Conservation (phyloP, 2,113 vertebrate genomes). For the Atherinomorus stipes region DNA sequence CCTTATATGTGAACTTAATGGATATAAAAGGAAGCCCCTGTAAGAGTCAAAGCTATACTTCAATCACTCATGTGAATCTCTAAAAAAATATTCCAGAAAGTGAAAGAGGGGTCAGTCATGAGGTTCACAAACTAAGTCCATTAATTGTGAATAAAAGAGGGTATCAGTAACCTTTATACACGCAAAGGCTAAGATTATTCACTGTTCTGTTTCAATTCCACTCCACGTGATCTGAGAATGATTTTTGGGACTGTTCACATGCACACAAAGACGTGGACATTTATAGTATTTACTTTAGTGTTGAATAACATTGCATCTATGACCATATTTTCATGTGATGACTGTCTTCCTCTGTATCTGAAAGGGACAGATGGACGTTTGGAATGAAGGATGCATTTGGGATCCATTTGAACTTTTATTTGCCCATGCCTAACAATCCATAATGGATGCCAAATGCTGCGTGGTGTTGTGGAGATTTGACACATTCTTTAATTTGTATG, state of each 20-base stretch:
- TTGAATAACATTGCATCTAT: constrained; percentile 3
- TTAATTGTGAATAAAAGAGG: too few species aligned
- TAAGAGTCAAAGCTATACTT: neutral
- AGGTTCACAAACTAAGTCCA: constrained; percentile 6
- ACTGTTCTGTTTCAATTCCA: constrained; percentile 28
- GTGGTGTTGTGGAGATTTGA: constrained; percentile 41
- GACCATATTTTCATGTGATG: constrained; percentile 4
- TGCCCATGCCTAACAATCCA: constrained; percentile 24
- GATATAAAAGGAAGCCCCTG: neutral
- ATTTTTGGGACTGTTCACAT: constrained; percentile 8
- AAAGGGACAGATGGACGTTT: neutral
- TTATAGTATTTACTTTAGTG: constrained; percentile 28
- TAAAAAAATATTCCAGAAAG: constrained; percentile 10
- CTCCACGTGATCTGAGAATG: constrained; percentile 14
- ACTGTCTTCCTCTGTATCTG: constrained; percentile 6
- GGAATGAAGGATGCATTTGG: constrained; percentile 26
- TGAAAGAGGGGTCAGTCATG: neutral
- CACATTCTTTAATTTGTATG: constrained; percentile 27
- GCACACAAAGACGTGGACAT: constrained; percentile 12
- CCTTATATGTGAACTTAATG: neutral
- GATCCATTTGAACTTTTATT: constrained; percentile 52
- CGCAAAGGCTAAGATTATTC: neutral
- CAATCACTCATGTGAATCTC: constrained; percentile 2
- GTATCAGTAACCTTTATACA: too few species aligned
- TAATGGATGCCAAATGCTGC: constrained; percentile 61